Evolutionary conservation across 2,797 vertebrate genomes (phyloP).

Genomic region (Gymnodraco acuticeps): DNA sequence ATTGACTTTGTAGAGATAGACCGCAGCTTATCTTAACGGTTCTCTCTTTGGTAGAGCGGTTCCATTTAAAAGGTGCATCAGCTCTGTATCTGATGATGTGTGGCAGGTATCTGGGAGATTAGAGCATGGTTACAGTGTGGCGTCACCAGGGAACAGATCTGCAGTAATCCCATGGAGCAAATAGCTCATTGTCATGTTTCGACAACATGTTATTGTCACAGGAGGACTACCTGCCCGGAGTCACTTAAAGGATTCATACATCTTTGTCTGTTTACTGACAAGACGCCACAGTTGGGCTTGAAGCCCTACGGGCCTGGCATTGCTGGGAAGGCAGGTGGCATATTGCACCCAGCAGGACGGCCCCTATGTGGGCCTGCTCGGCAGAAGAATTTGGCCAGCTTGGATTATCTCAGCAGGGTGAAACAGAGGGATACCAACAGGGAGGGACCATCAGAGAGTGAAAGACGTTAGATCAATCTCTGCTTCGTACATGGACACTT

Average conservation of each 20-base stretch:
- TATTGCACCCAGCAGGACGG: constrained; percentile 82
- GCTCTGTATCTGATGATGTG: constrained; percentile 28
- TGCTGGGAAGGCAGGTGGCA: constrained; percentile 77
- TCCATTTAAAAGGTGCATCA: constrained; percentile 39
- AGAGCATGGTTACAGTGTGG: neutral
- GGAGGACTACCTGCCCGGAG: constrained; percentile 58
- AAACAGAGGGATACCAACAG: constrained; percentile 52
- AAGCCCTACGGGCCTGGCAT: constrained; percentile 65
- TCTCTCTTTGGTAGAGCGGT: constrained; percentile 19
- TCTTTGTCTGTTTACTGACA: constrained; percentile 79
- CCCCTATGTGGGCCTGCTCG: constrained; percentile 61
- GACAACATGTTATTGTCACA: constrained; percentile 62
- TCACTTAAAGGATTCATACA: constrained; percentile 74
- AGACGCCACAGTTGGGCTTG: constrained; percentile 45
- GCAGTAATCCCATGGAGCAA: constrained; percentile 50
- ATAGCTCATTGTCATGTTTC: constrained; percentile 62
- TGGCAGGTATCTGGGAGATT: constrained; percentile 34
- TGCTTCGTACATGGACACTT: constrained; percentile 41
- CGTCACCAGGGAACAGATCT: constrained; percentile 22
- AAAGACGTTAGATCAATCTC: constrained; percentile 64
- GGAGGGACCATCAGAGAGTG: constrained; percentile 42
- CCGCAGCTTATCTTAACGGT: constrained; percentile 36
- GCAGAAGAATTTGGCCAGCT: constrained; percentile 75
- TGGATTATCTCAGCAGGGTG: constrained; percentile 76
- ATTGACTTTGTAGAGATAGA: constrained; percentile 47